These are phyloP conservation scores for Arctia plantaginis DNA, from an alignment of 2,888 invertebrate species.

Conservation along the genomic window DNA sequence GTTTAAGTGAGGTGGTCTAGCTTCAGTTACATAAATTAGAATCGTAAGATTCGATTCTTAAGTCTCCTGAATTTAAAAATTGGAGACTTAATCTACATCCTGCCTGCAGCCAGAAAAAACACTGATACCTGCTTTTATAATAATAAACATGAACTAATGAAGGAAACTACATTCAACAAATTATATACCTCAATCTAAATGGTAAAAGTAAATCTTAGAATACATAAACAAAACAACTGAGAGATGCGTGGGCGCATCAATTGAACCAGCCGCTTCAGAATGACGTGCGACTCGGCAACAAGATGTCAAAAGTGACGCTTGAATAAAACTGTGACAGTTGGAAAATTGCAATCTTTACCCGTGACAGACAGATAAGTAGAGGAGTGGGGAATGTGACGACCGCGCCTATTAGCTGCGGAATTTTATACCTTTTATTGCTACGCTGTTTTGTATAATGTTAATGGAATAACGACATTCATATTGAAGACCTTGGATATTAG, in stretches of 20 bases:
- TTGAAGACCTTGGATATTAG: background rate
- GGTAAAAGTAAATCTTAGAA: slow-evolving; percentile 4
- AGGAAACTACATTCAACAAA: background rate
- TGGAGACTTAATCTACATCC: background rate
- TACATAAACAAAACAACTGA: slow-evolving; percentile 37
- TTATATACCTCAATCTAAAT: background rate
- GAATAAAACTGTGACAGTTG: slow-evolving; percentile 62
- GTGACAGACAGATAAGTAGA: slow-evolving; percentile 48
- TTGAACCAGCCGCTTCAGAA: slow-evolving; percentile 45
- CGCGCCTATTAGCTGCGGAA: slow-evolving; percentile 37
- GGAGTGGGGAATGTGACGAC: slow-evolving; percentile 4
- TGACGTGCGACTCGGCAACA: slow-evolving; percentile 59
- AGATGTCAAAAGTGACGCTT: slow-evolving; percentile 66
- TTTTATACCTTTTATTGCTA: slow-evolving; percentile 21
- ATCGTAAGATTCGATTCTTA: too few species aligned
- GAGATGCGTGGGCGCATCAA: slow-evolving; percentile 56
- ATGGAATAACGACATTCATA: background rate
- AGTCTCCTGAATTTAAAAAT: background rate
- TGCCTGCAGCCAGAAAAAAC: too few species aligned
- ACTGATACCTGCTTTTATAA: background rate
- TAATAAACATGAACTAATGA: background rate
- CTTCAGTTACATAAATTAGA: background rate
- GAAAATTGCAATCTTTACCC: slow-evolving; percentile 58
- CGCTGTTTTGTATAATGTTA: slow-evolving; percentile 1
- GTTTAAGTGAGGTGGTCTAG: background rate